Conservation (phyloP, 1,140 invertebrate species). For the Diorhabda carinulata region DNA sequence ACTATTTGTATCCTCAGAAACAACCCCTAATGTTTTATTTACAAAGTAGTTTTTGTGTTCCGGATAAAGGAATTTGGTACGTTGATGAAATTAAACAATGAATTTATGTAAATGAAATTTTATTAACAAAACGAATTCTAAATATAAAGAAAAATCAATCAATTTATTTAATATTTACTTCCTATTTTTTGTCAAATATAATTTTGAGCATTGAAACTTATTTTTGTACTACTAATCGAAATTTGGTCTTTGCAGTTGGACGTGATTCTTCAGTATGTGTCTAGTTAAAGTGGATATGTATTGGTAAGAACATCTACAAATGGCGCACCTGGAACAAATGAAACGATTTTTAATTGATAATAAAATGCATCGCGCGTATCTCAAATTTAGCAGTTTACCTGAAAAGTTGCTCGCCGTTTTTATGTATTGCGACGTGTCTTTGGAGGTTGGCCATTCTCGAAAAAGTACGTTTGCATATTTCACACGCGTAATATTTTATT, state of each 20-base stretch:
- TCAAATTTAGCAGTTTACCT: slow-evolving; percentile 12
- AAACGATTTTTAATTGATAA: background rate
- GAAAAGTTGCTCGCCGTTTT: slow-evolving; percentile 33
- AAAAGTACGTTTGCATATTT: slow-evolving; percentile 40
- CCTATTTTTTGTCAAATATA: no score
- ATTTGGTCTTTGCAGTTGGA: slow-evolving; percentile 13
- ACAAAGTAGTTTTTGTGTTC: no score
- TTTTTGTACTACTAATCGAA: background rate
- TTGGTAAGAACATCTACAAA: slow-evolving; percentile 41
- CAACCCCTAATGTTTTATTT: no score
- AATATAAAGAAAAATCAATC: no score
- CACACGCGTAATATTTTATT: slow-evolving; percentile 28
- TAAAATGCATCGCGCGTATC: background rate
- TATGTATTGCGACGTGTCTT: slow-evolving; percentile 42
- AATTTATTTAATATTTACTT: no score
- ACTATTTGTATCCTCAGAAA: no score
- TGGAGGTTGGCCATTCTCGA: slow-evolving; percentile 42
- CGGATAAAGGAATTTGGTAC: no score
- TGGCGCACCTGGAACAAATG: slow-evolving; percentile 33
- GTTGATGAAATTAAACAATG: no score
- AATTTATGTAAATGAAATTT: no score
- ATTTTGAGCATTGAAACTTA: no score
- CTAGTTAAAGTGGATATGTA: slow-evolving; percentile 40
- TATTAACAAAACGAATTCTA: no score
- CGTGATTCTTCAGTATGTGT: slow-evolving; percentile 41